A percentile compares a stretch with the other conserved stretches of the same genome.
Evolutionary conservation across 2,797 vertebrate species (phyloP).

Genomic region (Falco biarmicus): DNA sequence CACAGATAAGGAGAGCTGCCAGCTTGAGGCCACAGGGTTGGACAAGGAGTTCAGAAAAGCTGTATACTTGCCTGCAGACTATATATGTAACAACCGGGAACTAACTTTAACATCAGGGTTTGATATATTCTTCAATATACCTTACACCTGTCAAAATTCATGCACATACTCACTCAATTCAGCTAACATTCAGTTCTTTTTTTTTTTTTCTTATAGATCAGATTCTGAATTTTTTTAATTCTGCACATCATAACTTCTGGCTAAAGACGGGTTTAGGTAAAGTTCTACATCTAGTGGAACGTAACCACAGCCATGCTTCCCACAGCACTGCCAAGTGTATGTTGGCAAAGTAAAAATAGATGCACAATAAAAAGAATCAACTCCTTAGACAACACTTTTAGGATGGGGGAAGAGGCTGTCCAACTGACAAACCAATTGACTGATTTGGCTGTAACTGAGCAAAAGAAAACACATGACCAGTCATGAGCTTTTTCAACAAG

Average conservation of each 20-base stretch:
- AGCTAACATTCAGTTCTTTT: not conserved
- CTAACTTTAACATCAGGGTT: not conserved
- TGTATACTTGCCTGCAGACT: not conserved
- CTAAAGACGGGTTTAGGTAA: not conserved
- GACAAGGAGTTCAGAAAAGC: fast-evolving
- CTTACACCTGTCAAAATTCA: not conserved
- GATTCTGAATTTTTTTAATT: not conserved
- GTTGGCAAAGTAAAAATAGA: not conserved
- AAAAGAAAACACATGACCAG: not conserved
- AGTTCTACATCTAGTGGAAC: not conserved
- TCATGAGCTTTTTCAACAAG: not conserved
- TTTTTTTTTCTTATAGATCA: not conserved
- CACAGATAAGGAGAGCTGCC: not conserved
- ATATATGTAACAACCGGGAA: fast-evolving
- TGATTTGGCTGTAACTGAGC: not conserved
- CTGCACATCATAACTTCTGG: not conserved
- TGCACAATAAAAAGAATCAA: not conserved
- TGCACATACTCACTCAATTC: not conserved
- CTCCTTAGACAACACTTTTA: not conserved
- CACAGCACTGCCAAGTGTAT: not conserved
- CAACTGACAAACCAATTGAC: not conserved
- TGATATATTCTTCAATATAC: not conserved
- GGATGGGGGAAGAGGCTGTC: not conserved
- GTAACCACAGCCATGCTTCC: not conserved
- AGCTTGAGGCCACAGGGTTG: not conserved